phyloP scores from a whole-genome alignment of 2,888 invertebrate genomes.

The Xylota segnis region DNA sequence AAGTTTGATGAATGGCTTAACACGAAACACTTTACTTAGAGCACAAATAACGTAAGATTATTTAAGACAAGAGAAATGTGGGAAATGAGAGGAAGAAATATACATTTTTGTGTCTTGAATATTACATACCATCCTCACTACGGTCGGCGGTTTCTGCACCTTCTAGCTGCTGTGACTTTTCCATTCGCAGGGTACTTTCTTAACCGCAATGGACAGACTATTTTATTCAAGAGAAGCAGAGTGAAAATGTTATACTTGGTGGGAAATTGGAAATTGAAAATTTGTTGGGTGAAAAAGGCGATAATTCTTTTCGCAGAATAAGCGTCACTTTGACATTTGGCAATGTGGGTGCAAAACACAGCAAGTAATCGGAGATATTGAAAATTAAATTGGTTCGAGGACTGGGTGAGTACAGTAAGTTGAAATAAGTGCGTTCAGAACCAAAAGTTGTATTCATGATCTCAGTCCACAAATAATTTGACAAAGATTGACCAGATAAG shows the following conservation, averaged over 20 bases:
- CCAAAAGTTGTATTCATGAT: too few species aligned
- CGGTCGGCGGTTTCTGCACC: background rate
- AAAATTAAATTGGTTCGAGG: background rate
- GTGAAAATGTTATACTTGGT: background rate
- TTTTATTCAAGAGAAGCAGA: background rate
- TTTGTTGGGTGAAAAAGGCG: conserved; percentile 1
- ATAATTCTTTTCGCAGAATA: conserved; percentile 11
- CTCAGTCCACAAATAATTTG: too few species aligned
- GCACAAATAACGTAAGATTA: conserved; percentile 21
- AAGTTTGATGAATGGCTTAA: conserved; percentile 29
- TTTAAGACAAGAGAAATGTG: conserved; percentile 8
- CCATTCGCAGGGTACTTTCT: conserved; percentile 29
- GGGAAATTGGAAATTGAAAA: background rate
- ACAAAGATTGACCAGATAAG: too few species aligned
- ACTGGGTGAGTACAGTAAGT: too few species aligned
- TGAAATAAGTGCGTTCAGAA: conserved; percentile 2
- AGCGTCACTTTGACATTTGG: conserved; percentile 42
- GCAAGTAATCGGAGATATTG: background rate
- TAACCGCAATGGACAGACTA: background rate
- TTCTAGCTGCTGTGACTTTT: conserved; percentile 27
- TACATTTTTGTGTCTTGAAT: background rate
- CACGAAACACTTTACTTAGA: conserved; percentile 54
- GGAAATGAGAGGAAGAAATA: conserved; percentile 15
- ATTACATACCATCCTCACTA: conserved; percentile 58
- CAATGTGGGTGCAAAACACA: conserved; percentile 2